Evolutionary conservation across 2,797 vertebrate genomes (phyloP), one percentile per base, ranked within the genome.

Genomic region (Bufotes viridis): DNA sequence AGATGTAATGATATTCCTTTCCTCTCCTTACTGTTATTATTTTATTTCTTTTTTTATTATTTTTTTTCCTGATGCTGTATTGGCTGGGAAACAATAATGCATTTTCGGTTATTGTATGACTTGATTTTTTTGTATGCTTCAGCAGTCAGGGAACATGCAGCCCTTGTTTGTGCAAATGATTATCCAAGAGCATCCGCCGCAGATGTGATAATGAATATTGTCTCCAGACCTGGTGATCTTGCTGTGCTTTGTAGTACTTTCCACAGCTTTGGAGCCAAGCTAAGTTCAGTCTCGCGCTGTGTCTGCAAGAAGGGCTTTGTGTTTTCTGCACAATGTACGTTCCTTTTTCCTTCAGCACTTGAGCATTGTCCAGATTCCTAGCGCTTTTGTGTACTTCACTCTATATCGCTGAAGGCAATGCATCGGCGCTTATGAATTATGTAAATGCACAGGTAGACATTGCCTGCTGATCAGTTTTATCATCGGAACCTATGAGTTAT

Each of bases 171-270:
- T 87, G 9, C 7, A 17, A 22, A 51, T 82, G 67, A 58, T 55
- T n/a, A 20, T 69, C 24, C 58, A 11, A 79, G 81, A 58, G 65
- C 22, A 70, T 72, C 53, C 22, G 53, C 34, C 63, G 29, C 65
- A 79, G 63, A 80, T 60, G 81, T 88, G 61, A 57, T 84, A 61
- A 84, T 88, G 75, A 80, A 51, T 83, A 78, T 80, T 49, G 65
- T 78, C 74, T 63, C 22, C 76, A 84, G 60, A 70, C 82, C 53
- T 84, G 63, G 75, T 60, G 63, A 72, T 84, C 82, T 70, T 70
- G 87, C 81, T 80, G 87, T 84, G 34, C 82, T 84, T 84, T 84
- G 65, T 84, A 79, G 87, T 74, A 80, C 55, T 84, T 84, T 87
- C 14, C 87, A 51, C 53, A 79, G 72, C 74, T 22, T 58, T 29